Evolutionary conservation across 2,113 vertebrate species (phyloP).

Genomic region (Hippolais icterina): DNA sequence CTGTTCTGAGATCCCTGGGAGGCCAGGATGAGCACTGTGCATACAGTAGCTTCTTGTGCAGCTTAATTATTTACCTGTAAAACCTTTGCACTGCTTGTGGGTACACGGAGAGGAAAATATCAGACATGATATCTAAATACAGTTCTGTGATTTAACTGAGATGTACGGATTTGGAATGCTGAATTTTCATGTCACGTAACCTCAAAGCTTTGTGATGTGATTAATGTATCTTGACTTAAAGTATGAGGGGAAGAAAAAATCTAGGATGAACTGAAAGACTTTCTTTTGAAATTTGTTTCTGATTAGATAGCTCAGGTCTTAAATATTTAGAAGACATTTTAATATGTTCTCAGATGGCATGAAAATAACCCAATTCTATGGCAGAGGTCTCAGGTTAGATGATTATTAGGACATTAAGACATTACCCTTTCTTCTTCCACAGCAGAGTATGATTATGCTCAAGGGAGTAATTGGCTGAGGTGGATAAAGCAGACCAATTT

Average conservation of each 20-base stretch:
- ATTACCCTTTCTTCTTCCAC: neutral
- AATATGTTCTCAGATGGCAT: neutral
- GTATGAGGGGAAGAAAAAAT: neutral
- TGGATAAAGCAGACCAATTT: neutral
- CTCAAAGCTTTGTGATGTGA: neutral
- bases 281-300: neutral
- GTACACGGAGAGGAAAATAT: neutral
- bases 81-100: neutral
- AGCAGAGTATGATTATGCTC: neutral
- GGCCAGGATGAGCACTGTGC: accelerated
- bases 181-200: neutral
- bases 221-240: neutral
- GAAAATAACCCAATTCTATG: neutral
- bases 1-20: neutral
- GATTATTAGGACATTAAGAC: neutral
- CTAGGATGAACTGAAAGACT: neutral
- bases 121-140: neutral
- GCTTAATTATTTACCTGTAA: neutral
- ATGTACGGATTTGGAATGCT: neutral
- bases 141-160: neutral
- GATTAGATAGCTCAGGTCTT: neutral
- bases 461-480: neutral
- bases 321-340: neutral
- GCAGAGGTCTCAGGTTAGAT: neutral
- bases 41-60: neutral